These are phyloP conservation scores for Spialia ferax DNA, from an alignment of 2,888 invertebrate genomes.

Conservation along the genomic window DNA sequence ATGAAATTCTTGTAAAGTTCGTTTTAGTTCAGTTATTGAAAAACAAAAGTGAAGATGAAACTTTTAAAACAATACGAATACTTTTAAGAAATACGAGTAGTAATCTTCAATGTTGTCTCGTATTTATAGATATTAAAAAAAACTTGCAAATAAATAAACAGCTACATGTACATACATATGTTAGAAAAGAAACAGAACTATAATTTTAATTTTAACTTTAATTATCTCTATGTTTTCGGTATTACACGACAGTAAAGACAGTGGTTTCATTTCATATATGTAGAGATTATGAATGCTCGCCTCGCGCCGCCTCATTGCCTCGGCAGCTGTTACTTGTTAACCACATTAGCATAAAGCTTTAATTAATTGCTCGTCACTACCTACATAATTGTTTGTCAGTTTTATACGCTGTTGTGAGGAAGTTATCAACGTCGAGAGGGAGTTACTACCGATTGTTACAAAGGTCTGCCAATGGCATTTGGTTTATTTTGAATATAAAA, in stretches of 20 bases:
- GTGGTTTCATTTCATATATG: conserved; percentile 51
- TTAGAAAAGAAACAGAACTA: too few relatives aligned
- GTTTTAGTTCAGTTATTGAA: too few relatives aligned
- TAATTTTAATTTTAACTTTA: background rate
- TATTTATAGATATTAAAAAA: too few relatives aligned
- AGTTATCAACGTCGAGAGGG: conserved; percentile 16
- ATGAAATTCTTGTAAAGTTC: too few relatives aligned
- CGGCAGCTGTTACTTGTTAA: conserved; percentile 70
- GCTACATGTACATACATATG: too few relatives aligned
- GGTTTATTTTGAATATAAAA: background rate
- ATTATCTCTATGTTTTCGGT: background rate
- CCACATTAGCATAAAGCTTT: conserved; percentile 69
- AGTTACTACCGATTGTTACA: conserved; percentile 4
- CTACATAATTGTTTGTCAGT: conserved; percentile 56
- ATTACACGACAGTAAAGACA: conserved; percentile 14
- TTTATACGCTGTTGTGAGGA: conserved; percentile 41
- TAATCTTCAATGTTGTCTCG: too few relatives aligned
- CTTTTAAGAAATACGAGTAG: too few relatives aligned
- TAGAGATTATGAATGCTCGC: conserved; percentile 49
- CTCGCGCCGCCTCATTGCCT: conserved; percentile 66
- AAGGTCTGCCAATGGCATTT: background rate
- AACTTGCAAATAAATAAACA: too few relatives aligned
- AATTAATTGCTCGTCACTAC: conserved; percentile 74
- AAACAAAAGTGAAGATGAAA: too few relatives aligned
- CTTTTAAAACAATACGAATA: too few relatives aligned